These are phyloP conservation scores for Palythoa grandiflora DNA, from an alignment of 92 coral and sea anemone species.

Conservation along the genomic window DNA sequence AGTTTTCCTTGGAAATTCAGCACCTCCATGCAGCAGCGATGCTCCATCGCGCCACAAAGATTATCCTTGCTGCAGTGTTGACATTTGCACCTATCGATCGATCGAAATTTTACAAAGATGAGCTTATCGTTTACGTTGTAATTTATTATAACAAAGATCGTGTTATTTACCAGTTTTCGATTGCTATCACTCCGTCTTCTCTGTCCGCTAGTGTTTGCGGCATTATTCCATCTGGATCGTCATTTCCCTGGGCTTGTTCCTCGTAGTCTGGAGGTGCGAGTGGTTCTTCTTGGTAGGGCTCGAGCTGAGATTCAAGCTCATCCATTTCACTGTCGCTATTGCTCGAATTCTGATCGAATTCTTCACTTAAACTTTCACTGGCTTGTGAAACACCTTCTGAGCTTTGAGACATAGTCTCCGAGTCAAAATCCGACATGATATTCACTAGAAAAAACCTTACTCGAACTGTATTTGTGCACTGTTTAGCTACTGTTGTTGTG, in stretches of 20 bases:
- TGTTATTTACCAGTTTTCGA: conserved; percentile 9
- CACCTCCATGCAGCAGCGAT: conserved; percentile 14
- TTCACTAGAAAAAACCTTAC: too few species aligned
- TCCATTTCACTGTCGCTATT: background rate
- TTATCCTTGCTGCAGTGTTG: conserved; percentile 6
- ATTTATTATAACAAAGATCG: background rate
- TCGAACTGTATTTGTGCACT: too few species aligned
- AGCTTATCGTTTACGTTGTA: too few species aligned
- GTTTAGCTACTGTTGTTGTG: too few species aligned
- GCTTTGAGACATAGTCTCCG: background rate
- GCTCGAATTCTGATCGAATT: background rate
- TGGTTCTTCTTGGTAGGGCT: background rate
- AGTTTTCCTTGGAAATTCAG: background rate
- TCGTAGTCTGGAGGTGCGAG: conserved; percentile 21
- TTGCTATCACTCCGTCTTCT: background rate
- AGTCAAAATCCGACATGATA: background rate
- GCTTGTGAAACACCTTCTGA: too few species aligned
- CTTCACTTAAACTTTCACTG: background rate
- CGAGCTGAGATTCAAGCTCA: conserved; percentile 7
- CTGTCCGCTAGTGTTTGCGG: conserved; percentile 1
- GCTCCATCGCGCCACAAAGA: conserved; percentile 4
- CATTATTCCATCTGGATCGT: background rate
- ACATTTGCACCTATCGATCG: background rate
- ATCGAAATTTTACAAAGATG: too few species aligned
- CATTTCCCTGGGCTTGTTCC: background rate